Base-by-base conservation (phyloP, 64 coral and sea anemone genomes). In the Hydrozoanthus tunicans region DNA sequence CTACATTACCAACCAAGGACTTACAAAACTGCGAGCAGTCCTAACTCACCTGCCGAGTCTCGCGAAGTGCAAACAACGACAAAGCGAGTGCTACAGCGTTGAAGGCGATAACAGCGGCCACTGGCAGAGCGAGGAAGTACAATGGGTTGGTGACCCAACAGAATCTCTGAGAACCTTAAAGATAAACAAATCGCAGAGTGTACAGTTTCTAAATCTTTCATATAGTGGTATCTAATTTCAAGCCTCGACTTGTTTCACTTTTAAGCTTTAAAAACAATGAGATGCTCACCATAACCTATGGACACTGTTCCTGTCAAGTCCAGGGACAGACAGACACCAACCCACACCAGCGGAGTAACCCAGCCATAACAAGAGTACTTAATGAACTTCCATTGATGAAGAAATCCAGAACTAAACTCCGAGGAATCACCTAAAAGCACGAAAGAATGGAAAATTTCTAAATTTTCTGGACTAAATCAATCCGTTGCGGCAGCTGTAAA, bases 281-380 rank as follows among this genome's bases (percentile, higher is more conserved):
- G 12, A 15, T 53, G 14, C 82, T 86, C 51, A 86, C 82, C 82
- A 27, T 86, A 86, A 6, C 67, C 82, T 58, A 86, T 71, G 55
- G 15, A 55, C 8, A 72, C 6, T 4, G 64, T 86, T 9, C 54
- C 25, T 66, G 64, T 86, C 65, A 66, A 58, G 6, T 86, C 82
- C 52, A 86, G 52, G 15, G 54, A 64, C 9, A 86, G 63, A 26
- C 82, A 86, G 52, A 86, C 66, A 72, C 82, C 64, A n/a, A 86
- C 65, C 64, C 64, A 86, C 14, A 70, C 66, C 82, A 86, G 53
- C 5, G 82, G 82, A 5, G 65, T 26, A 10, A 72, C 13, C 82
- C 82, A 86, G 8, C 82, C 82, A 14, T 72, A 55, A 11, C 82
- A 86, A 24, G 43, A 86, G 55, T 86, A 86, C 9, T 20, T 72